phyloP scores from a whole-genome alignment of 2,888 invertebrate species.

The Eledona agricola region DNA sequence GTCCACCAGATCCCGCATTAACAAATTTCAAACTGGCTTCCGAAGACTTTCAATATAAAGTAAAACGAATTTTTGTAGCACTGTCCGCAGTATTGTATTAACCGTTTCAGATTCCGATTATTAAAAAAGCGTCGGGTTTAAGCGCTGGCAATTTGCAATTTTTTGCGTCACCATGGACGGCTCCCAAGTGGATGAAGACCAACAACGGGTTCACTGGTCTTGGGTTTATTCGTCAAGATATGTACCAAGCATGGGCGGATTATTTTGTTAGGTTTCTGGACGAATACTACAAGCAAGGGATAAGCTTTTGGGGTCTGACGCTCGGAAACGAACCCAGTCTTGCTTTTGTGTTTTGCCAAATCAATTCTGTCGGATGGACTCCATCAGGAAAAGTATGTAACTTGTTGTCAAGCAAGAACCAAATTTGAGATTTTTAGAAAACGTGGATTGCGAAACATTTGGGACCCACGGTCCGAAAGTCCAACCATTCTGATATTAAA shows the following conservation, averaged over 20 bases:
- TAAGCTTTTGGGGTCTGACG: constrained; percentile 82
- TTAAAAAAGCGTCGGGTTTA: constrained; percentile 5
- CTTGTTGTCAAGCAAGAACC: no score
- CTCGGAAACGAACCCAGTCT: constrained; percentile 87
- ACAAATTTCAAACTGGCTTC: constrained; percentile 70
- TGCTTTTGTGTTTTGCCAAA: constrained; percentile 33
- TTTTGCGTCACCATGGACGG: constrained; percentile 63
- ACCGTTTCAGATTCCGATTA: constrained; percentile 3
- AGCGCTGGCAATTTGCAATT: constrained; percentile 1
- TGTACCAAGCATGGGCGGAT: constrained; percentile 80
- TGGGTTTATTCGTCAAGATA: constrained; percentile 57
- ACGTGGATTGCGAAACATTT: constrained; percentile 76
- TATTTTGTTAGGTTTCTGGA: constrained; percentile 84
- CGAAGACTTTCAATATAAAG: constrained; percentile 78
- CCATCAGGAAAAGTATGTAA: no score
- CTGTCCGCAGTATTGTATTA: no score
- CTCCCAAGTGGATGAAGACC: constrained; percentile 65
- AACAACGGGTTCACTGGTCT: constrained; percentile 57
- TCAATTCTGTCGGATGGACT: constrained; percentile 43
- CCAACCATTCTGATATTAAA: constrained; percentile 68
- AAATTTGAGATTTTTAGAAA: constrained; percentile 4
- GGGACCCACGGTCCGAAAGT: constrained; percentile 74
- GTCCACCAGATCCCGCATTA: constrained; percentile 66
- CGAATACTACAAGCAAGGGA: constrained; percentile 72
- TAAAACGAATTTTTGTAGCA: constrained; percentile 51